Conservation (phyloP, 2,797 vertebrate species). For the Neomorphus geoffroyi region DNA sequence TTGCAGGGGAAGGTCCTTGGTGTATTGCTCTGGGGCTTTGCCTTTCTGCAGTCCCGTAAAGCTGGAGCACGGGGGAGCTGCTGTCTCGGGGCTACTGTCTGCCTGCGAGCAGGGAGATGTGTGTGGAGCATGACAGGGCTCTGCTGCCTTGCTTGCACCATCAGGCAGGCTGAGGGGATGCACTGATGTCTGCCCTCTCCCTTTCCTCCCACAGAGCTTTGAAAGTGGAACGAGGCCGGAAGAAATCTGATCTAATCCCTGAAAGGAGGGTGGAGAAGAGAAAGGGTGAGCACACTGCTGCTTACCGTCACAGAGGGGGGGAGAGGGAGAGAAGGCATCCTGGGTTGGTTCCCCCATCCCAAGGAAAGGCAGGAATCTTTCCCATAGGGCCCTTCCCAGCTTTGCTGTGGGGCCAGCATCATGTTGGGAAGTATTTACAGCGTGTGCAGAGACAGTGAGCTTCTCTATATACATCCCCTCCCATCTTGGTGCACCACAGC, state of each 20-base stretch:
- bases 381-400: background rate
- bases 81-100: background rate
- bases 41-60: background rate
- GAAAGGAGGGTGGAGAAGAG: constrained; percentile 92
- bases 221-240: constrained; percentile 87
- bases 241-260: constrained; percentile 81
- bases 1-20: background rate
- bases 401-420: background rate
- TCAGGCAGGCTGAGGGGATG: background rate
- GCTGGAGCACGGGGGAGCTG: background rate
- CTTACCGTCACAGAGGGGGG: background rate
- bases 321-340: background rate
- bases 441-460: background rate
- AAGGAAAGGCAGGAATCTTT: background rate
- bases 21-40: background rate
- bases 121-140: background rate
- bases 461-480: background rate
- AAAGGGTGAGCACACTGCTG: constrained; percentile 81
- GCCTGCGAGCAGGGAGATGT: background rate
- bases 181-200: rapidly evolving
- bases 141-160: background rate
- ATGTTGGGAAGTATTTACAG: background rate
- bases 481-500: background rate
- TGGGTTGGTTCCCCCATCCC: background rate
- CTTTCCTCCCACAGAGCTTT: constrained; percentile 72